Conservation (phyloP, 2,113 vertebrate genomes). For the Zapornia atra region DNA sequence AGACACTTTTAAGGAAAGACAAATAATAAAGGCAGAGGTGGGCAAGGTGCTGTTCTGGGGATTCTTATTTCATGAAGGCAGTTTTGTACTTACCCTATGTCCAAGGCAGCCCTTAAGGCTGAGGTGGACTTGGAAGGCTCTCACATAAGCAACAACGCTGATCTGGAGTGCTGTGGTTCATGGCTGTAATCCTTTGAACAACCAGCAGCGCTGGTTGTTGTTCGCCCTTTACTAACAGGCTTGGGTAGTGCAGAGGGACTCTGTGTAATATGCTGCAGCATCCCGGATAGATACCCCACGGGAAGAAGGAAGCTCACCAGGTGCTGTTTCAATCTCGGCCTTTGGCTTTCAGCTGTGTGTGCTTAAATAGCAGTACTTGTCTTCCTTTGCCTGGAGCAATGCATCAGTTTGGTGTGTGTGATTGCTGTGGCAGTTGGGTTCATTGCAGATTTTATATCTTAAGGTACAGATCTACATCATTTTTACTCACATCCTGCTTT, state of each 20-base stretch:
- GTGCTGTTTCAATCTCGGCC: fast-evolving
- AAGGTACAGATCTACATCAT: neutral
- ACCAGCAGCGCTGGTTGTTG: fast-evolving
- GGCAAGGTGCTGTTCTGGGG: neutral
- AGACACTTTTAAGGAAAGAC: neutral
- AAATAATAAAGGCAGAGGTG: neutral
- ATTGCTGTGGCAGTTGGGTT: neutral
- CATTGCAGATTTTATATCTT: neutral
- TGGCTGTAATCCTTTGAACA: neutral
- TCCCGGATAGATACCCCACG: neutral
- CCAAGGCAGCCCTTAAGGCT: neutral
- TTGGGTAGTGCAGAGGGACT: neutral
- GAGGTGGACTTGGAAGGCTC: neutral
- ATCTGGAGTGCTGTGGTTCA: fast-evolving
- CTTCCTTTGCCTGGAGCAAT: neutral
- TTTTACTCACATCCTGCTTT: neutral
- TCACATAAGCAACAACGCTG: fast-evolving
- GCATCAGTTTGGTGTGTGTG: neutral
- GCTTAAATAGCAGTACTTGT: neutral
- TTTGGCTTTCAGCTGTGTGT: neutral
- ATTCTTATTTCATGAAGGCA: neutral
- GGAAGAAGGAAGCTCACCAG: neutral
- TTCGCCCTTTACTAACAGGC: neutral
- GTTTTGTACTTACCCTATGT: neutral
- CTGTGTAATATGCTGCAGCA: neutral